Evolutionary conservation across 1,140 invertebrate genomes (phyloP).

Genomic region (Nautilus pompilius): DNA sequence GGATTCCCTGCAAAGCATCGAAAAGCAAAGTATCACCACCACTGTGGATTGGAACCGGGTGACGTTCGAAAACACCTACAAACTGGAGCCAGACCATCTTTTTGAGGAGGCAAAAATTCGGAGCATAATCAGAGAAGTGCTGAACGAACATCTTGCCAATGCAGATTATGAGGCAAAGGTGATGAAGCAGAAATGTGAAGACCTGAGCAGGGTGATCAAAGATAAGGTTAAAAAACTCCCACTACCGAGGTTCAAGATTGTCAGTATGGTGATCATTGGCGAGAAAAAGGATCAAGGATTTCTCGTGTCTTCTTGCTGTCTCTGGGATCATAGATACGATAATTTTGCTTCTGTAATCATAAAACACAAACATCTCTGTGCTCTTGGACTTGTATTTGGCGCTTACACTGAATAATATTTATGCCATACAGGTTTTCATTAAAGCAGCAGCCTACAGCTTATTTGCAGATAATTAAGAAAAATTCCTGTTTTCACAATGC

Average conservation of each 20-base stretch:
- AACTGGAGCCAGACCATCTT: too few relatives aligned
- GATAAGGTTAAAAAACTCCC: constrained; percentile 33
- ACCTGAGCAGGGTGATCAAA: constrained; percentile 39
- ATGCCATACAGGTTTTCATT: too few relatives aligned
- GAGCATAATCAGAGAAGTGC: constrained; percentile 18
- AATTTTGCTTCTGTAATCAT: constrained; percentile 35
- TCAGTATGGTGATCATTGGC: constrained; percentile 37
- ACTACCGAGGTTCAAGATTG: constrained; percentile 44
- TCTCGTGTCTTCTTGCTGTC: constrained; percentile 31
- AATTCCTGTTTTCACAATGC: too few relatives aligned
- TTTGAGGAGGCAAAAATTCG: too few relatives aligned
- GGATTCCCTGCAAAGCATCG: too few relatives aligned
- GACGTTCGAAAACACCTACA: too few relatives aligned
- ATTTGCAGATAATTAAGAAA: too few relatives aligned
- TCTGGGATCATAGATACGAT: constrained; percentile 45
- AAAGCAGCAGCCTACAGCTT: too few relatives aligned
- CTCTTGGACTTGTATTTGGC: constrained; percentile 40
- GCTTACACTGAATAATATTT: constrained; percentile 40
- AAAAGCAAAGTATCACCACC: too few relatives aligned
- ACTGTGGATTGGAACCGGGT: too few relatives aligned
- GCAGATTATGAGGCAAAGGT: constrained; percentile 32
- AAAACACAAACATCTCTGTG: constrained; percentile 34
- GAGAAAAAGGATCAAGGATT: constrained; percentile 36
- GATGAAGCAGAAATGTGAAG: constrained; percentile 27
- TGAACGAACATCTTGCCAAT: constrained; percentile 22